phyloP scores from a whole-genome alignment of 2,113 vertebrate species.

The Bagarius yarrelli region DNA sequence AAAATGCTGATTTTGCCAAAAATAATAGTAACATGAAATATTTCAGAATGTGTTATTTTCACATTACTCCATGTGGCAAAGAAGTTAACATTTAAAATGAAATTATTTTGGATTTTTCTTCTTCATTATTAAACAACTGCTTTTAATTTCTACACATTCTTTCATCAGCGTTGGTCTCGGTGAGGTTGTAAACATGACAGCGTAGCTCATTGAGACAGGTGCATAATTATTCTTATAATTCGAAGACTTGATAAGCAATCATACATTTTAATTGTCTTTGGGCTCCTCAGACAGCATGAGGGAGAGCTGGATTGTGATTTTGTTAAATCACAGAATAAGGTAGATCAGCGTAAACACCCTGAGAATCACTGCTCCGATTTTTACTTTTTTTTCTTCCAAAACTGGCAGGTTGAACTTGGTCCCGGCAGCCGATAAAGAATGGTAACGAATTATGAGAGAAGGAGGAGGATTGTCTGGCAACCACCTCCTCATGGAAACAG shows the following conservation, averaged over 20 bases:
- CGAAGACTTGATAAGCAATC: conserved; percentile 65
- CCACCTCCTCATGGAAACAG: conserved; percentile 75
- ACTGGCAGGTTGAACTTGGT: conserved; percentile 62
- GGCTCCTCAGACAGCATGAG: conserved; percentile 68
- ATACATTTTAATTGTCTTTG: conserved; percentile 70
- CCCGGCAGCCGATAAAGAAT: conserved; percentile 65
- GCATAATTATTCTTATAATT: conserved; percentile 50
- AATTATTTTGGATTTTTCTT: conserved; percentile 64
- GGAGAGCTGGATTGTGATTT: conserved; percentile 63
- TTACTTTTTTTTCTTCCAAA: conserved; percentile 57
- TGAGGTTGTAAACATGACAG: conserved; percentile 78
- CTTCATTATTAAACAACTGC: conserved; percentile 68
- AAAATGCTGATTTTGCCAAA: conserved; percentile 68
- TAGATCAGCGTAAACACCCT: conserved; percentile 72
- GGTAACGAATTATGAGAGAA: conserved; percentile 68
- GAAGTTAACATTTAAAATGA: conserved; percentile 69
- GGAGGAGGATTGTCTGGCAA: conserved; percentile 70
- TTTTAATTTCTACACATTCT: conserved; percentile 74
- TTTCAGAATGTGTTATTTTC: conserved; percentile 68
- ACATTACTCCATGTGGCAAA: conserved; percentile 76
- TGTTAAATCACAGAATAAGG: conserved; percentile 62
- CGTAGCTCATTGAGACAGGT: conserved; percentile 59
- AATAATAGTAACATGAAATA: conserved; percentile 74
- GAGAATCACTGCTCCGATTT: conserved; percentile 72
- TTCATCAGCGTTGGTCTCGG: conserved; percentile 79